phyloP scores from a whole-genome alignment of 2,888 invertebrate species.

The Noctua janthe region DNA sequence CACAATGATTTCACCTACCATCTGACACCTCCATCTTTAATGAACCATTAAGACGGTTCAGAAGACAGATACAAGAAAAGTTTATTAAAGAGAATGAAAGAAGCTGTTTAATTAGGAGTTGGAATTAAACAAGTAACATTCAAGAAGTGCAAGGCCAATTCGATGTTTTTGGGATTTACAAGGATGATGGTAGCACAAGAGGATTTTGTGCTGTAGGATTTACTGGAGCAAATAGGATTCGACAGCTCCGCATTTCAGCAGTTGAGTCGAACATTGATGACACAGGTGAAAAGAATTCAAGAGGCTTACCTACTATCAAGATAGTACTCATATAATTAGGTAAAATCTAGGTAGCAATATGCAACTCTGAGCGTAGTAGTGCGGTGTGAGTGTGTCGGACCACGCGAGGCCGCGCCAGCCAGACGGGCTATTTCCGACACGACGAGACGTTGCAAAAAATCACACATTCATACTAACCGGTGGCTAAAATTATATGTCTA shows the following conservation, averaged over 20 bases:
- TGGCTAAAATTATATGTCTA: constrained; percentile 61
- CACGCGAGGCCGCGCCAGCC: constrained; percentile 61
- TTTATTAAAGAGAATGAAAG: neutral
- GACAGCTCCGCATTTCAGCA: neutral
- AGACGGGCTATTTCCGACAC: constrained; percentile 74
- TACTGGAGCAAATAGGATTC: neutral
- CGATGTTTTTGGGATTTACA: neutral
- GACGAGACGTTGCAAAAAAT: constrained; percentile 68
- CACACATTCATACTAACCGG: constrained; percentile 57
- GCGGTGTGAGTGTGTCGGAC: constrained; percentile 37
- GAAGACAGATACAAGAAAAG: neutral
- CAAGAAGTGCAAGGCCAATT: neutral
- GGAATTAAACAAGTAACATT: neutral
- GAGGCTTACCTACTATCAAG: constrained; percentile 15
- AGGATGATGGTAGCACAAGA: neutral
- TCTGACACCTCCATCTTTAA: constrained; percentile 56
- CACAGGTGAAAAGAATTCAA: constrained; percentile 1
- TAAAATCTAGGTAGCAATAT: constrained; percentile 46
- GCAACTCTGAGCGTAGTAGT: constrained; percentile 44
- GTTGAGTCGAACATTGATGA: neutral
- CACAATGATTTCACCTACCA: constrained; percentile 53
- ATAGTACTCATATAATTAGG: constrained; percentile 23
- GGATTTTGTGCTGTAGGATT: neutral
- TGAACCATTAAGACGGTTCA: constrained; percentile 34
- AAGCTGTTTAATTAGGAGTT: neutral